Evolutionary conservation across 1,140 invertebrate species (phyloP).

Genomic region (Saxidomus purpurata): DNA sequence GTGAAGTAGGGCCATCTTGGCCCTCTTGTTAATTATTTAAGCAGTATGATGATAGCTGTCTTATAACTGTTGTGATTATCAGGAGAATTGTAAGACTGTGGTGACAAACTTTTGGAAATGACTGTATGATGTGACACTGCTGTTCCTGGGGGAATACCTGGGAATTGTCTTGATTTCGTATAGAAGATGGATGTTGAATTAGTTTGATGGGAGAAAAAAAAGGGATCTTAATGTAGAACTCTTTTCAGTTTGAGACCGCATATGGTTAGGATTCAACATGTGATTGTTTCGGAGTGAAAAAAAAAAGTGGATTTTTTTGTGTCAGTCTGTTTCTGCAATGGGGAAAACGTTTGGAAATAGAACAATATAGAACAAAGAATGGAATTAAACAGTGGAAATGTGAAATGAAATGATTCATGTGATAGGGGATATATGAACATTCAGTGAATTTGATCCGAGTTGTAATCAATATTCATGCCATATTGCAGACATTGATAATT

Average conservation of each 20-base stretch:
- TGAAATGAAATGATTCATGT: neutral
- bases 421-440: too few species aligned
- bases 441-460: too few species aligned
- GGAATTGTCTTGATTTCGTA: slow-evolving; percentile 1
- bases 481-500: too few species aligned
- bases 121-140: slow-evolving; percentile 1
- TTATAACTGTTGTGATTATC: too few species aligned
- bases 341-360: too few species aligned
- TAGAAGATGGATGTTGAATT: neutral
- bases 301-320: neutral
- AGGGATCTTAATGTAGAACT: neutral
- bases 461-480: too few species aligned
- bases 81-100: too few species aligned
- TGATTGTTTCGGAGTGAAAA: neutral
- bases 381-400: neutral
- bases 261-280: neutral
- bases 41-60: too few species aligned
- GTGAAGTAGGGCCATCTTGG: too few species aligned
- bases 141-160: neutral
- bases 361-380: neutral
- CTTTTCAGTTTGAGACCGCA: neutral
- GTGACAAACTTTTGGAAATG: neutral
- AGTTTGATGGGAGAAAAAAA: neutral
- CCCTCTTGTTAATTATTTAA: too few species aligned
- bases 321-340: neutral